Evolutionary conservation across 2,888 invertebrate species (phyloP), one percentile per base, ranked within the genome.

Genomic region (Arrhopalites spinosus): DNA sequence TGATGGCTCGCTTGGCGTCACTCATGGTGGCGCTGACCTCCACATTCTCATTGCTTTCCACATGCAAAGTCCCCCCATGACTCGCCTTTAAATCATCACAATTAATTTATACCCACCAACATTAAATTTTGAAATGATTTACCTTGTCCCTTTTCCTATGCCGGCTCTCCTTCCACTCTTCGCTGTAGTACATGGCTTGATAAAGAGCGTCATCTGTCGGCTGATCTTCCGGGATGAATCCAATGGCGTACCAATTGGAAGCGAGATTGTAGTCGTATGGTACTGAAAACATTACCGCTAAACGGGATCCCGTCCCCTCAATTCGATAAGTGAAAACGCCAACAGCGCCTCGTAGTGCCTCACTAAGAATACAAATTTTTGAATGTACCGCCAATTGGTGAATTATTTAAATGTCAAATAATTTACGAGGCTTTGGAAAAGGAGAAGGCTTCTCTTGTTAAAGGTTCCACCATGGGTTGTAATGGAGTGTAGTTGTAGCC

Each of bases 381-480:
- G 29, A 61, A 25, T 29, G n/a, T n/a, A n/a, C n/a, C n/a, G n/a
- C n/a, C n/a, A n/a, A n/a, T n/a, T n/a, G n/a, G n/a, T n/a, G n/a
- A n/a, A n/a, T n/a, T n/a, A n/a, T n/a, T n/a, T n/a, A n/a, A n/a
- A n/a, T n/a, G n/a, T n/a, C n/a, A n/a, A n/a, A n/a, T n/a, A n/a
- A n/a, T 69, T 76, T 67, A 78, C 78, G 76, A 73, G 43, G 73
- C 64, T 66, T 78, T 78, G 7, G 78, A 78, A 64, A 78, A 78
- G 0, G 76, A 56, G 70, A 70, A 73, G 2, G 63, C 73, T 59
- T 78, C 78, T 66, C 76, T 61, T 5, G 76, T 71, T 20, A 72
- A 45, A 8, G 64, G 27, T 43, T 73, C 59, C 15, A 78, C 74
- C 8, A 50, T 73, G 7, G 78, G 76, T 17, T 70, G 78, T 11